These are phyloP conservation scores for Drosophila gaucha DNA, from an alignment of 2,888 invertebrate genomes.

Conservation along the genomic window DNA sequence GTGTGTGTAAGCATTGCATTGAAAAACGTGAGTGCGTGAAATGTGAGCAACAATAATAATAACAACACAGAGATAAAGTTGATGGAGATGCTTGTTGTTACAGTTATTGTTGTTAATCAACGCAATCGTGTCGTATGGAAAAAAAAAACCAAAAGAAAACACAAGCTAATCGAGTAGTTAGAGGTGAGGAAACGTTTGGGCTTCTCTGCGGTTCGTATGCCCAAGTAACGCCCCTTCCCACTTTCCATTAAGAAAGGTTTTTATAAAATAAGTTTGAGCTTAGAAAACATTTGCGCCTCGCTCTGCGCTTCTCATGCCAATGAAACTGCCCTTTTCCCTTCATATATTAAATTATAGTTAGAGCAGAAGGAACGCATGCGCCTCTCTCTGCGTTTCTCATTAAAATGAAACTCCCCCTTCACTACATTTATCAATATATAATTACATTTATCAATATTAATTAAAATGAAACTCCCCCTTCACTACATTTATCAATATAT, in stretches of 20 bases:
- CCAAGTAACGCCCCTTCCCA: not conserved
- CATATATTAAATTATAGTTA: too few relatives aligned
- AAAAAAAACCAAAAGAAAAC: not conserved
- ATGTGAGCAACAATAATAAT: constrained; percentile 47
- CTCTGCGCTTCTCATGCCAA: constrained; percentile 19
- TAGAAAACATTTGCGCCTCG: constrained; percentile 4
- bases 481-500: too few relatives aligned
- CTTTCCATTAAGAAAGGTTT: too few relatives aligned
- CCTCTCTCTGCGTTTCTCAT: not conserved
- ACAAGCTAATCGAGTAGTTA: not conserved
- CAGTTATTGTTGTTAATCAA: constrained; percentile 58
- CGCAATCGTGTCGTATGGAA: constrained; percentile 28
- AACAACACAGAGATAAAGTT: constrained; percentile 4
- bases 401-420: too few relatives aligned
- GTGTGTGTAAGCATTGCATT: constrained; percentile 60
- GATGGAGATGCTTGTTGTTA: constrained; percentile 32
- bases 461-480: too few relatives aligned
- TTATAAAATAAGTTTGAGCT: too few relatives aligned
- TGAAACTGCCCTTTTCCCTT: not conserved
- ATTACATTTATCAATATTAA: too few relatives aligned
- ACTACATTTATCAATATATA: too few relatives aligned
- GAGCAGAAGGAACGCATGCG: too few relatives aligned
- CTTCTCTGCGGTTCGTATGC: constrained; percentile 17
- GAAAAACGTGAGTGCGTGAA: constrained; percentile 77
- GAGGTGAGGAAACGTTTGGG: not conserved